A percentile compares a stretch with the other conserved stretches of the same genome.
These are phyloP conservation scores for Bombus soroeensis DNA, from an alignment of 1,140 invertebrate genomes.

Conservation along the genomic window DNA sequence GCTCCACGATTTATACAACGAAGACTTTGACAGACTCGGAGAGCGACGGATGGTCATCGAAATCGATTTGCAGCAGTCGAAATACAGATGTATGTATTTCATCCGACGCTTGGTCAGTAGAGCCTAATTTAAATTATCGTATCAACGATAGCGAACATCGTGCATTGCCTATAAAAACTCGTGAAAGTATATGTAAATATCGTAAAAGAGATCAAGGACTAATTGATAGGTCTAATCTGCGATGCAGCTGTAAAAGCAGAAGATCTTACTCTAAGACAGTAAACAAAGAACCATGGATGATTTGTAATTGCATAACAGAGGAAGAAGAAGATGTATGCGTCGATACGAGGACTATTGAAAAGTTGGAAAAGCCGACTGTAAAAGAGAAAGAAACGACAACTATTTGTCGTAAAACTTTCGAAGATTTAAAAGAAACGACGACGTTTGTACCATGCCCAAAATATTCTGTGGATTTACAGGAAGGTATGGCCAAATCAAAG, in stretches of 20 bases:
- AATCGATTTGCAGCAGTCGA: constrained; percentile 12
- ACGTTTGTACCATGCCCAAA: background rate
- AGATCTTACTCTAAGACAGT: background rate
- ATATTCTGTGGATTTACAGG: background rate
- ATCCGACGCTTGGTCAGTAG: background rate
- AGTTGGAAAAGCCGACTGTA: background rate
- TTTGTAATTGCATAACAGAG: constrained; percentile 50
- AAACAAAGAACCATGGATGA: constrained; percentile 20
- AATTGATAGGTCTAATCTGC: background rate
- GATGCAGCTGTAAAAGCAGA: background rate
- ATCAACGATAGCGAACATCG: background rate
- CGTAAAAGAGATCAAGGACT: constrained; percentile 9
- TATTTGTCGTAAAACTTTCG: background rate
- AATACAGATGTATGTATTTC: background rate
- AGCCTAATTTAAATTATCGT: constrained; percentile 10
- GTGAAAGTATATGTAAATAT: constrained; percentile 9
- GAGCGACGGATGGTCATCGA: constrained; percentile 27
- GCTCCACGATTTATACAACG: constrained; percentile 18
- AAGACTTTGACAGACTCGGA: background rate
- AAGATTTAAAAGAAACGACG: constrained; percentile 11
- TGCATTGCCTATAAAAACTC: background rate
- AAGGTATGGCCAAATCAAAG: background rate
- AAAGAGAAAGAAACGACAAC: background rate
- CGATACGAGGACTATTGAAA: background rate
- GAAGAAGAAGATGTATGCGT: constrained; percentile 41